A percentile compares a stretch with the other conserved stretches of the same genome.
Conservation (phyloP, 2,797 vertebrate species). For the Fistularia tabacaria region DNA sequence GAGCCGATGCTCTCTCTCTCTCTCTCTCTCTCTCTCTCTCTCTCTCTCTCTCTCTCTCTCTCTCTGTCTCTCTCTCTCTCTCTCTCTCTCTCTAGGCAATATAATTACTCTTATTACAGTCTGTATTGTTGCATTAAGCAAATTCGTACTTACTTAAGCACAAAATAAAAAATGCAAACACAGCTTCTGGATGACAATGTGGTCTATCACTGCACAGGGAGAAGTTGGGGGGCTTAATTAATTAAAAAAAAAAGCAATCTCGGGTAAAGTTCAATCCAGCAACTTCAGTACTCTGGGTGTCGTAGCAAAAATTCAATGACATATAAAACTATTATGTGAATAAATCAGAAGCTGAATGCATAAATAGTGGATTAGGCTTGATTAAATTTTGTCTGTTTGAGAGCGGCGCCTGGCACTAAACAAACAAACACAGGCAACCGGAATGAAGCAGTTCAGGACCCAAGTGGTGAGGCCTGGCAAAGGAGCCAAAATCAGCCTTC, state of each 20-base stretch:
- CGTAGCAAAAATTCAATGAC: constrained; percentile 74
- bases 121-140: constrained; percentile 56
- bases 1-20: constrained; percentile 36
- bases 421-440: constrained; percentile 69
- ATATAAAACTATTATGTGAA: constrained; percentile 76
- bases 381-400: constrained; percentile 77
- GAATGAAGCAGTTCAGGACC: constrained; percentile 62
- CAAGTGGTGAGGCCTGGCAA: constrained; percentile 54
- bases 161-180: constrained; percentile 64
- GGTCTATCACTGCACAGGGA: constrained; percentile 41
- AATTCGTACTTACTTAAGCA: constrained; percentile 58
- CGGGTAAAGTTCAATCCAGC: constrained; percentile 61
- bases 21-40: constrained; percentile 38
- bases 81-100: constrained; percentile 37
- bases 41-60: constrained; percentile 31
- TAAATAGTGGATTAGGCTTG: constrained; percentile 79
- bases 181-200: constrained; percentile 64
- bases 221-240: constrained; percentile 61
- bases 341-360: constrained; percentile 78
- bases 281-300: constrained; percentile 62
- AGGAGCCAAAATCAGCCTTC: constrained; percentile 52
- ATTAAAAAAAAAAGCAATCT: constrained; percentile 68
- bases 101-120: constrained; percentile 57
- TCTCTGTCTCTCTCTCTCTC: constrained; percentile 42
- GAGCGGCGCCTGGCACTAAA: constrained; percentile 64